These are phyloP conservation scores for Sphinx pinastri DNA, from an alignment of 2,888 invertebrate species.

Conservation along the genomic window DNA sequence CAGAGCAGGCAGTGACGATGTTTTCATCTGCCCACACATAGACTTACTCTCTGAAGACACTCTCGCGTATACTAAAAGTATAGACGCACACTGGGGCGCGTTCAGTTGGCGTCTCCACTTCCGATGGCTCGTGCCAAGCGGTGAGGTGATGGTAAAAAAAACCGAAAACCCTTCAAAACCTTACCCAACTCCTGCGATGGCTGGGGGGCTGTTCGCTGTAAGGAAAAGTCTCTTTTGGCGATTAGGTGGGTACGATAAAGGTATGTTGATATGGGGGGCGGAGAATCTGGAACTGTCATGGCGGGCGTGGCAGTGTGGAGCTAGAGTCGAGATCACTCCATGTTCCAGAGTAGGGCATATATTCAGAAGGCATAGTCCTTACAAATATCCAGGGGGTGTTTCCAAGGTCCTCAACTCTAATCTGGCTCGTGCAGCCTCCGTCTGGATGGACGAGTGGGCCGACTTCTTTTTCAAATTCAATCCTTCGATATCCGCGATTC, in stretches of 20 bases:
- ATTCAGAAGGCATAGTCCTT: constrained; percentile 96
- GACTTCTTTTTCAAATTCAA: constrained; percentile 96
- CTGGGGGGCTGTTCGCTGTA: constrained; percentile 96
- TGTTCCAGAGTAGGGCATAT: constrained; percentile 97
- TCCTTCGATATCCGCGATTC: constrained; percentile 84
- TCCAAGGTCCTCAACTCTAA: constrained; percentile 94
- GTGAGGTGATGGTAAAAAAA: constrained; percentile 85
- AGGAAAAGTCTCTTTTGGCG: constrained; percentile 93
- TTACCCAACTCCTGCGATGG: constrained; percentile 95
- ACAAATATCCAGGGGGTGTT: constrained; percentile 97
- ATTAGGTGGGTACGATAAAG: constrained; percentile 89
- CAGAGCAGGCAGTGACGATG: constrained; percentile 79
- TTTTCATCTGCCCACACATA: constrained; percentile 78
- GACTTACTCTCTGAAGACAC: constrained; percentile 96
- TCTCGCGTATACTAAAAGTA: constrained; percentile 96
- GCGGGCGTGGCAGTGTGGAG: constrained; percentile 98
- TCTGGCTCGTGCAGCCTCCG: constrained; percentile 95
- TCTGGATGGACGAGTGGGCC: constrained; percentile 99
- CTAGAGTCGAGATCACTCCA: constrained; percentile 94
- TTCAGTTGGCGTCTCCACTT: constrained; percentile 99
- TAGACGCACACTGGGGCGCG: constrained; percentile 98
- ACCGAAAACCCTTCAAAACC: constrained; percentile 86
- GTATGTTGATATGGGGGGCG: constrained; percentile 97
- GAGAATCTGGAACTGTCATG: constrained; percentile 99
- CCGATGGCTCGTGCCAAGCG: constrained; percentile 91